phyloP scores from a whole-genome alignment of 1,140 invertebrate genomes.

The Rhagoletis pomonella region DNA sequence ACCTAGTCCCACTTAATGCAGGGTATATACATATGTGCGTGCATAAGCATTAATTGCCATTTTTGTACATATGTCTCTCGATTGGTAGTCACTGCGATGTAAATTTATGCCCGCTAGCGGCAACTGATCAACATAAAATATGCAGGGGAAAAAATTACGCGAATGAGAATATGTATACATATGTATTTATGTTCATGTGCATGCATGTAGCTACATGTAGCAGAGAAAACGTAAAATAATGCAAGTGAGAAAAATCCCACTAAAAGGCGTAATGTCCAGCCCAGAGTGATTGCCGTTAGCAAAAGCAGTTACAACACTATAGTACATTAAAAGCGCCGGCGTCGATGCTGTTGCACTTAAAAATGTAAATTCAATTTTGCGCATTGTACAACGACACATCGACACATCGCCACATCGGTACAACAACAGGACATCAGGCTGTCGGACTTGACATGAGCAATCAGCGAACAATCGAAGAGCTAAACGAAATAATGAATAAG shows the following conservation, averaged over 20 bases:
- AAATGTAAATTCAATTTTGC: slow-evolving; percentile 31
- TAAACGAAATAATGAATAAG: not conserved
- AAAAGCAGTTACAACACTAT: not conserved
- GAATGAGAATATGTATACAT: not conserved
- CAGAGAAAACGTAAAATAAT: not conserved
- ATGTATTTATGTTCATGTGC: no score
- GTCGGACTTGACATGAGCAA: no score
- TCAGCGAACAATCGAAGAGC: not conserved
- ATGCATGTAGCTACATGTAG: not conserved
- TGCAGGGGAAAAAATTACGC: not conserved
- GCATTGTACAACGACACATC: not conserved
- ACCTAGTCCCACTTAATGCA: no score
- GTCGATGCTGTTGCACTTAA: not conserved
- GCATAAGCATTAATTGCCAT: no score
- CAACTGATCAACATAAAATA: slow-evolving; percentile 26
- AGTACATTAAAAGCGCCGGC: not conserved
- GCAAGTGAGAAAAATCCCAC: not conserved
- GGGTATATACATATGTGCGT: no score
- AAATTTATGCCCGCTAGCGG: slow-evolving; percentile 10
- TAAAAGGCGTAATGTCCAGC: not conserved
- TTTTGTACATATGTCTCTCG: no score
- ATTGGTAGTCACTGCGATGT: not conserved
- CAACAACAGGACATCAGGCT: not conserved
- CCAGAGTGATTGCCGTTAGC: not conserved
- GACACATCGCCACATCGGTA: not conserved